Evolutionary conservation across 2,113 vertebrate genomes (phyloP), one percentile per base, ranked within the genome.

Genomic region (Percopsis transmontana): DNA sequence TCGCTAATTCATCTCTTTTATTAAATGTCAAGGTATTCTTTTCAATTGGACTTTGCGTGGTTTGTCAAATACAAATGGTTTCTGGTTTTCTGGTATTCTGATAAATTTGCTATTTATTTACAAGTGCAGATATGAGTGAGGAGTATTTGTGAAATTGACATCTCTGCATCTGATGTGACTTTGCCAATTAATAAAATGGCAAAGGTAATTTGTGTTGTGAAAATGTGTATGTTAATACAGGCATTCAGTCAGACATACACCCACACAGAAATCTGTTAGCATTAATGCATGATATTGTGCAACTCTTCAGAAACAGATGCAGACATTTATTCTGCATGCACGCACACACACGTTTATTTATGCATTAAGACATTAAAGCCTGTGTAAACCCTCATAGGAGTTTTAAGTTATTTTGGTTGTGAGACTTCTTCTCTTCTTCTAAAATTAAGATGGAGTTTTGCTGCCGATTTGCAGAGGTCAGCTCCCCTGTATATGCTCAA

Each of bases 11-110:
- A 61, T 67, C n/a, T 50, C 51, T 51, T 19, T 23, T 54, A 15
- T 15, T 27, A 8, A 40, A 51, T 76, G 50, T 67, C 61, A 67
- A 72, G 70, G 71, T 38, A 27, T 40, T 66, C 45, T 69, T 68
- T 76, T 64, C 62, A 52, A 15, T 62, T 58, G 18, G 20, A 55
- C 48, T 24, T 42, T 18, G 14, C 3, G 19, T 54, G 63, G 33
- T 70, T 56, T 59, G 60, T 54, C 11, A 27, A 72, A 20, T 8
- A 62, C 40, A 52, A 33, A 20, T 7, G 5, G 27, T 33, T 33
- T 51, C 20, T 7, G 9, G 56, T 68, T 65, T 71, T 60, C 51
- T 52, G 15, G 21, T 33, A 14, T 71, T 60, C 51, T 52, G 15
- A 18, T 33, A 14, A 58, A 55, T 47, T 24, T 5, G 20, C 21